Evolutionary conservation across 2,888 invertebrate genomes (phyloP).

Genomic region (Callyntrura guangdongensis): DNA sequence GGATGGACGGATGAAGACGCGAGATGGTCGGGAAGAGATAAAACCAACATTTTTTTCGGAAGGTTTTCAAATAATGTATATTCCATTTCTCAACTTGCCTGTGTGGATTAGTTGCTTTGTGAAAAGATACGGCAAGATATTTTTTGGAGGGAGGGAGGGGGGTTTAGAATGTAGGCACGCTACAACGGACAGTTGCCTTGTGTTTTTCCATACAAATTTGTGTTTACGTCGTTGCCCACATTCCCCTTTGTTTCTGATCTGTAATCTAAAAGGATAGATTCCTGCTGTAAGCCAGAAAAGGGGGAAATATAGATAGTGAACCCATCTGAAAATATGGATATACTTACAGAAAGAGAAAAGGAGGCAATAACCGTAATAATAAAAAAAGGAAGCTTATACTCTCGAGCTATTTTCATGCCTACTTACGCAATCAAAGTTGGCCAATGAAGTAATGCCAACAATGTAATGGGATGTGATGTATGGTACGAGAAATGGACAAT

Average conservation of each 20-base stretch:
- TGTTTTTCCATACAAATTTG: background rate
- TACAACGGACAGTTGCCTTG: no score
- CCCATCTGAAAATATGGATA: background rate
- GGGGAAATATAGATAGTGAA: conserved; percentile 27
- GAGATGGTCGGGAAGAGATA: background rate
- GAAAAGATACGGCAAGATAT: background rate
- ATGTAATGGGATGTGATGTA: conserved; percentile 49
- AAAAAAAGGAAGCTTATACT: conserved; percentile 12
- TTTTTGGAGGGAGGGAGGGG: no score
- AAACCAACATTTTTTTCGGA: background rate
- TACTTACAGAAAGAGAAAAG: no score
- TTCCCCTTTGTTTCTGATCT: no score
- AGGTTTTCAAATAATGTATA: background rate
- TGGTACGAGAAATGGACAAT: background rate
- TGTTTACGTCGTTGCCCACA: no score
- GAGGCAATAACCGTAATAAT: conserved; percentile 57
- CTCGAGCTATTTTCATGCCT: conserved; percentile 30
- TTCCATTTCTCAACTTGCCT: conserved; percentile 26
- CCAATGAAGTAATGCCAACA: conserved; percentile 57
- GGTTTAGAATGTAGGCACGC: no score
- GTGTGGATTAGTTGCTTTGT: no score
- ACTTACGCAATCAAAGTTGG: conserved; percentile 44
- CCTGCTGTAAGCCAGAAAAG: background rate
- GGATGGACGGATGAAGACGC: conserved; percentile 39
- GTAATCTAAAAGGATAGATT: no score